Evolutionary conservation across 2,888 invertebrate genomes (phyloP), one percentile per base, ranked within the genome.

Genomic region (Lissonota sp.): DNA sequence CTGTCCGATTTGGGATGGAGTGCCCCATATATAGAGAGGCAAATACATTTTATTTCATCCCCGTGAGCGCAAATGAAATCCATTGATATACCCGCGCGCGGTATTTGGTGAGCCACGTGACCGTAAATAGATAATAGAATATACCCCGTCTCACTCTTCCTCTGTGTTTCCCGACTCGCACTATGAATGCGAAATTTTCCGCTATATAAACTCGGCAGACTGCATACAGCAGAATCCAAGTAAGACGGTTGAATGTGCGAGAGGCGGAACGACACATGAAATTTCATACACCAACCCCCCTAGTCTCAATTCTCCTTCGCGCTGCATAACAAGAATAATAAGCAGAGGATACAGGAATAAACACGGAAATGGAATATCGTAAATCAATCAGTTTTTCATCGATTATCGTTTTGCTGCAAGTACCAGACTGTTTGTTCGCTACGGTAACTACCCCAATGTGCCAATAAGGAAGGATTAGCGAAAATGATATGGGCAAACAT

Each of bases 81-180:
- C 66, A 80, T 75, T 66, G 70, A 80, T 75, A 70, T n/a, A n/a
- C n/a, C 74, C 60, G 63, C 72, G 60, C 7, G 8, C 16, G 12
- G 26, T 49, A 58, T 46, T 53, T 53, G 58, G 53, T 10, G 46
- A 69, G 53, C 16, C 49, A 53, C 64, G 60, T 51, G 71, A 71
- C 66, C 74, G 71, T 80, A 64, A 64, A 80, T 75, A 71, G 70
- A 75, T 75, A 80, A 80, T 71, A 80, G 66, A 80, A 72, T 79
- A 26, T 26, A 74, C 74, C 64, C n/a, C 6, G 60, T 6, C n/a
- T 14, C n/a, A 26, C 26, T 10, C 44, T 10, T 4, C 44, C 44
- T 10, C 44, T 10, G 10, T 6, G 58, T 64, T 44, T 51, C 53
- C 57, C 44, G 49, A 12, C 44, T 64, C 69, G 64, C 58, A 51